Evolutionary conservation across 2,888 invertebrate genomes (phyloP), one percentile per base, ranked within the genome.

Genomic region (Villa cingulata): DNA sequence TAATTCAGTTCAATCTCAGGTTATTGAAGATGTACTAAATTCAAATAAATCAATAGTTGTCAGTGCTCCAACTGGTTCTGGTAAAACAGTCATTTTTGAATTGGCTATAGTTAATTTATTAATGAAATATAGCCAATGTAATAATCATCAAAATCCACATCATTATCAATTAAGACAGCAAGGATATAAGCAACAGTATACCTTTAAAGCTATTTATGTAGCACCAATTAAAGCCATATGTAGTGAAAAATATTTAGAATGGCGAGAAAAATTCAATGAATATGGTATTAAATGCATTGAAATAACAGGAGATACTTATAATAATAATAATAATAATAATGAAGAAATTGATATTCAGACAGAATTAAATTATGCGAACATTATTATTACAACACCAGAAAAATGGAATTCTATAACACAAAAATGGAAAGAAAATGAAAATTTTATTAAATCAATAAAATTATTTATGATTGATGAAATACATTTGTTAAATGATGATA

Each of bases 351-450:
- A 84, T 56, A 75, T 77, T 46, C 37, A 40, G 36, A 59, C 66
- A 3, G 71, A 72, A 27, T 53, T 74, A 20, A 66, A 68, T 42
- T 65, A 68, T 0, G 72, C 72, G 49, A 75, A 84, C 58, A 67
- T 83, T 42, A 77, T 87, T 56, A 75, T 86, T 58, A 85, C 86
- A 4, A 88, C 88, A 1, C 87, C 87, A 0, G 87, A 87, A 65
- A 87, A 87, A 67, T 87, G 86, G 86, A 87, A 88, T 63, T 80
- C 82, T 56, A 61, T 87, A 55, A 86, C 86, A 0, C 73, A 87
- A 48, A 73, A 77, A 51, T 86, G 83, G 83, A 75, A 74, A 53
- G 82, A 84, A 58, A 76, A 82, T 59, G 71, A 72, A 48, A 66
- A 72, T 10, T 62, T 84, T 15, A 76, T 85, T 17, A 72, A 76